Evolutionary conservation across 2,797 vertebrate species (phyloP).

Genomic region (Bufotes viridis): DNA sequence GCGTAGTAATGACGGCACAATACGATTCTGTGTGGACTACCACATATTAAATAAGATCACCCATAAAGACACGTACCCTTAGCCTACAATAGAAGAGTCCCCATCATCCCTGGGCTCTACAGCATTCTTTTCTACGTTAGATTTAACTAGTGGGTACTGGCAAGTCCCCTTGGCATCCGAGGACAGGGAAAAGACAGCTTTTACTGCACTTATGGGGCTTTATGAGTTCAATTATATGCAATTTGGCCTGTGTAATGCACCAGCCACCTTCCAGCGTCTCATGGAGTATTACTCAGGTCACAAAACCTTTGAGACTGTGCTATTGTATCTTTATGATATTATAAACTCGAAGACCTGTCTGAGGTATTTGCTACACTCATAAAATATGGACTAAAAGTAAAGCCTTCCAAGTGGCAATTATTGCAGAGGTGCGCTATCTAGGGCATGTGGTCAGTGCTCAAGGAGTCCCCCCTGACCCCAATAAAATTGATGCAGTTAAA

Average conservation of each 20-base stretch:
- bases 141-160: background rate
- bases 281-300: too few relatives aligned
- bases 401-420: background rate
- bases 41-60: background rate
- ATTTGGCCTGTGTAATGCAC: background rate
- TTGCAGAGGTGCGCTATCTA: background rate
- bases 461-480: background rate
- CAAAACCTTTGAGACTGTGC: background rate
- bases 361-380: background rate
- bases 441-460: background rate
- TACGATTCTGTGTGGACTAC: background rate
- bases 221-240: background rate
- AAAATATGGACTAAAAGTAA: background rate
- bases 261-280: background rate
- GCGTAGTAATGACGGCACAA: too few relatives aligned
- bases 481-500: background rate
- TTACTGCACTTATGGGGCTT: background rate
- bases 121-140: background rate
- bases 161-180: background rate
- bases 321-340: background rate
- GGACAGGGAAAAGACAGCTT: background rate
- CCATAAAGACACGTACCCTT: background rate
- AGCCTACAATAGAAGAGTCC: background rate
- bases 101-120: background rate
- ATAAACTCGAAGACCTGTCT: background rate